Percentiles rank a stretch among this genome's conserved stretches.
Conservation (phyloP, 2,113 vertebrate species). For the Engraulis encrasicolus region DNA sequence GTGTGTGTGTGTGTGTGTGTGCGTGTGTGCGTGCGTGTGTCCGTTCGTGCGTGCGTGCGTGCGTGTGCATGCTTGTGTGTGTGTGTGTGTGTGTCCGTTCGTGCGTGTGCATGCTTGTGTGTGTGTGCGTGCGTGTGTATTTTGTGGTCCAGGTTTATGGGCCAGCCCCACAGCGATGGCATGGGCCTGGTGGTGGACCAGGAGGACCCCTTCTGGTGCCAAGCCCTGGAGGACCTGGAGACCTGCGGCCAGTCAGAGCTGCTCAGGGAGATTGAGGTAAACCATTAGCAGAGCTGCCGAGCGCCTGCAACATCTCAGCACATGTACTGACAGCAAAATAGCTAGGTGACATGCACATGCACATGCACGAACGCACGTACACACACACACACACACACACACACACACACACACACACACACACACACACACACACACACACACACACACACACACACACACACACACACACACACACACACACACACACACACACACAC, state of each 20-base stretch:
- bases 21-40: no score
- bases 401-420: not conserved
- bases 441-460: not conserved
- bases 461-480: not conserved
- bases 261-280: constrained; percentile 96
- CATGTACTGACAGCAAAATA: no score
- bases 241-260: constrained; percentile 97
- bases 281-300: not conserved
- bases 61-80: no score
- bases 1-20: no score
- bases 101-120: no score
- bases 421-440: not conserved
- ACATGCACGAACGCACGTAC: not conserved
- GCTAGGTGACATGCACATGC: not conserved
- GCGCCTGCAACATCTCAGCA: not conserved
- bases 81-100: constrained; percentile 68
- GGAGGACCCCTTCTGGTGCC: constrained; percentile 95
- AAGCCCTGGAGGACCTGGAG: constrained; percentile 96
- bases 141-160: constrained; percentile 86
- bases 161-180: constrained; percentile 82
- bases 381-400: not conserved
- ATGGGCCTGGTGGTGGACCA: constrained; percentile 84
- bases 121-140: no score
- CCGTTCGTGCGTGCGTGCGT: no score
- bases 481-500: not conserved